A percentile compares a stretch with the other conserved stretches of the same genome.
Conservation (phyloP, 2,797 vertebrate genomes). For the Halcyon chelicuti region DNA sequence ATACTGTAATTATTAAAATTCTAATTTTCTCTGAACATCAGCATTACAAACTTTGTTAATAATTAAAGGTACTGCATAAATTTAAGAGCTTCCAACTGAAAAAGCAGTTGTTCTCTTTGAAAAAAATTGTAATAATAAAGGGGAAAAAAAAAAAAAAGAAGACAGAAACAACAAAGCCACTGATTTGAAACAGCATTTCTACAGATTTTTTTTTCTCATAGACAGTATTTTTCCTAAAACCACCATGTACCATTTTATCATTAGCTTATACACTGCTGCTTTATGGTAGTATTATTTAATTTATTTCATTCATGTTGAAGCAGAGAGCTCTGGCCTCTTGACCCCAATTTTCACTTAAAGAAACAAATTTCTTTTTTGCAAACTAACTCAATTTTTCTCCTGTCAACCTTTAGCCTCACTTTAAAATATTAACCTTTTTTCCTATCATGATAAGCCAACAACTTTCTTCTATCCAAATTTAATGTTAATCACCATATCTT, state of each 20-base stretch:
- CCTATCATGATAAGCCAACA: slow-evolving; percentile 72
- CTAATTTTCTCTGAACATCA: neutral
- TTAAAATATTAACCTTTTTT: slow-evolving; percentile 83
- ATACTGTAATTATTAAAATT: neutral
- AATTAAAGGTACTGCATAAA: neutral
- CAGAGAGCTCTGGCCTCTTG: slow-evolving; percentile 77
- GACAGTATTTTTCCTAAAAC: slow-evolving; percentile 44
- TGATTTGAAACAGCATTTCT: neutral
- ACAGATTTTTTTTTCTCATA: neutral
- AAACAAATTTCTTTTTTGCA: slow-evolving; percentile 84
- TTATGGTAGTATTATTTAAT: slow-evolving; percentile 78
- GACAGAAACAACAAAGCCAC: rapidly evolving
- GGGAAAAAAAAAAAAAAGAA: neutral
- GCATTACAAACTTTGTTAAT: neutral
- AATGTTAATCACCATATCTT: slow-evolving; percentile 69
- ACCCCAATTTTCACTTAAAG: slow-evolving; percentile 86
- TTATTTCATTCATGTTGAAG: slow-evolving; percentile 80
- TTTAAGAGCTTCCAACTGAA: neutral
- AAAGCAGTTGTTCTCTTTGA: neutral
- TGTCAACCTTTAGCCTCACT: slow-evolving; percentile 82
- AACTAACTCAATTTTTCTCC: slow-evolving; percentile 85
- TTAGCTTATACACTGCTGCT: slow-evolving; percentile 64
- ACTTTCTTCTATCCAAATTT: slow-evolving; percentile 73
- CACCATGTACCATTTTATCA: slow-evolving; percentile 65
- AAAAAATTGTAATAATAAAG: neutral